phyloP scores from a whole-genome alignment of 2,888 invertebrate species.

The Melinopterus prodromus region DNA sequence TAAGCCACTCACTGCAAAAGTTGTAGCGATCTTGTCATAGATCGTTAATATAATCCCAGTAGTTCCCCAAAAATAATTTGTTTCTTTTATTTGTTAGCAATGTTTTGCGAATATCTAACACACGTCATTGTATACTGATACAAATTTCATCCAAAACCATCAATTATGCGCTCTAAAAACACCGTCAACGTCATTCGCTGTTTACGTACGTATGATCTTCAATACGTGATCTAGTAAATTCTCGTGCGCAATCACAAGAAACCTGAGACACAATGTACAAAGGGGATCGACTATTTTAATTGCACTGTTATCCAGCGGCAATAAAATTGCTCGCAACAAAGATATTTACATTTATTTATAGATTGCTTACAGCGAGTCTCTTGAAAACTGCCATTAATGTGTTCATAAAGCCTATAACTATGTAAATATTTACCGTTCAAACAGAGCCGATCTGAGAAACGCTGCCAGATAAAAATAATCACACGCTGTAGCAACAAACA shows the following conservation, averaged over 20 bases:
- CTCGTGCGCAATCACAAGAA: background rate
- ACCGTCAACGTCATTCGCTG: background rate
- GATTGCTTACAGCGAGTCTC: background rate
- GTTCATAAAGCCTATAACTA: slow-evolving; percentile 11
- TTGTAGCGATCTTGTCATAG: no score
- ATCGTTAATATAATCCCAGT: no score
- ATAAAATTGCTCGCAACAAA: background rate
- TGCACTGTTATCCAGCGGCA: background rate
- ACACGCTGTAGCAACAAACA: background rate
- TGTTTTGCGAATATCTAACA: no score
- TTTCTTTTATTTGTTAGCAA: no score
- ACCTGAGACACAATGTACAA: background rate
- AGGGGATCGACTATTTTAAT: background rate
- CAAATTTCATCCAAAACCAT: no score
- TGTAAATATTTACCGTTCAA: slow-evolving; percentile 24
- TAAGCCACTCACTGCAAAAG: no score
- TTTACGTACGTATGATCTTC: background rate
- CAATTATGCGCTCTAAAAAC: background rate
- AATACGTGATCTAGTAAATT: background rate
- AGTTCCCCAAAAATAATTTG: no score
- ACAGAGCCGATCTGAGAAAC: background rate
- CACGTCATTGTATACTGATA: no score
- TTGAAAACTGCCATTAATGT: slow-evolving; percentile 21
- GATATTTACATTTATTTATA: background rate
- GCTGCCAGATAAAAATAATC: background rate